A percentile compares a stretch with the other conserved stretches of the same genome.
phyloP scores from a whole-genome alignment of 2,797 vertebrate genomes.

The Bufotes viridis region DNA sequence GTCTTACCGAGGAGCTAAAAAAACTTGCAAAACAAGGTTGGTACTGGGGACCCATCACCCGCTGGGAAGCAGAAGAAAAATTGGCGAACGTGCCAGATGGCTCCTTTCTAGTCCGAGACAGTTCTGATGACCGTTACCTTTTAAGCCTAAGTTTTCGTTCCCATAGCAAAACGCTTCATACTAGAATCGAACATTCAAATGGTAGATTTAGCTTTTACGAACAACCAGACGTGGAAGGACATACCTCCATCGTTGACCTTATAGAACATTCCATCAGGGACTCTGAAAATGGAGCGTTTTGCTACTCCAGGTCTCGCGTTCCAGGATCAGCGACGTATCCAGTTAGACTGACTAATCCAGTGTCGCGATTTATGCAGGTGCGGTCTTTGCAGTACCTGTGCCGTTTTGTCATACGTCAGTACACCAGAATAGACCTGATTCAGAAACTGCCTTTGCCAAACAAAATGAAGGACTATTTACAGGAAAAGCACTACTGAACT shows the following conservation, averaged over 20 bases:
- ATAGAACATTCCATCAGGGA: slow-evolving; percentile 98
- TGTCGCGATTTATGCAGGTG: slow-evolving; percentile 99
- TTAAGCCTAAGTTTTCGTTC: slow-evolving; percentile 98
- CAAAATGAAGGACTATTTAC: slow-evolving; percentile 99
- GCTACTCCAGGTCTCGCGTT: slow-evolving; percentile 94
- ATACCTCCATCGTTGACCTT: slow-evolving; percentile 96
- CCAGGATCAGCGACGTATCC: slow-evolving; percentile 98
- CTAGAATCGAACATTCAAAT: slow-evolving; percentile 97
- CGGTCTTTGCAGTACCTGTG: slow-evolving; percentile 98
- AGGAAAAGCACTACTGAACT: slow-evolving; percentile 99
- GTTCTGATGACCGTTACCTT: slow-evolving; percentile 96
- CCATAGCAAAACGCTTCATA: slow-evolving; percentile 96
- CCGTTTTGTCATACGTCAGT: slow-evolving; percentile 97
- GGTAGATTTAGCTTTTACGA: slow-evolving; percentile 99
- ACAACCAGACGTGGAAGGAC: slow-evolving; percentile 96
- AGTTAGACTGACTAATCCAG: slow-evolving; percentile 94
- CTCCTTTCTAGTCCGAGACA: slow-evolving; percentile 96
- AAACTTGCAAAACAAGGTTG: slow-evolving; percentile 97
- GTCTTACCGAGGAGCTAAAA: slow-evolving; percentile 96
- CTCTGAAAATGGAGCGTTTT: slow-evolving; percentile 98
- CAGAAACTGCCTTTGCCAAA: slow-evolving; percentile 99
- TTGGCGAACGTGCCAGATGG: slow-evolving; percentile 91
- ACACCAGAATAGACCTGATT: slow-evolving; percentile 97
- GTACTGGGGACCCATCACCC: slow-evolving; percentile 99
- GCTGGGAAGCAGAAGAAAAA: slow-evolving; percentile 98